Evolutionary conservation across 2,797 vertebrate species (phyloP).

Genomic region (Cuculus canorus): DNA sequence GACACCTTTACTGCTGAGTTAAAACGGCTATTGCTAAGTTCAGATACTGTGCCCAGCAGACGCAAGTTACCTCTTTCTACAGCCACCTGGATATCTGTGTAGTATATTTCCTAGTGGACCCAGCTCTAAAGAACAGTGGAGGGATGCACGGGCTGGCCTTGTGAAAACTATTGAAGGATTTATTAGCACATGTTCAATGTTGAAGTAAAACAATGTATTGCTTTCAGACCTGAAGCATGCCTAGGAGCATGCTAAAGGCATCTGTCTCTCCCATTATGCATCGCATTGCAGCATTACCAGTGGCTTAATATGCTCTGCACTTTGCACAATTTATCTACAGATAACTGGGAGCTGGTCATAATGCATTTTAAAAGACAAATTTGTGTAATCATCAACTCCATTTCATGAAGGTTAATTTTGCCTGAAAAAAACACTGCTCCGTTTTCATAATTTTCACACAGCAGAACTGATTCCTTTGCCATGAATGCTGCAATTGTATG

Average conservation of each 20-base stretch:
- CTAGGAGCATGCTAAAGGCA: background rate
- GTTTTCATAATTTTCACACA: background rate
- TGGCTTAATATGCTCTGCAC: background rate
- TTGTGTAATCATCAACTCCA: background rate
- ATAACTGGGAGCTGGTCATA: accelerated
- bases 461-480: constrained; percentile 12
- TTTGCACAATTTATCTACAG: background rate
- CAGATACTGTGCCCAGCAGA: background rate
- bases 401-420: background rate
- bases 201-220: background rate
- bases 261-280: background rate
- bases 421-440: background rate
- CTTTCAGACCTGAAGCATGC: background rate
- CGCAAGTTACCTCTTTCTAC: background rate
- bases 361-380: background rate
- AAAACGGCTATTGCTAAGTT: background rate
- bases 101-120: background rate
- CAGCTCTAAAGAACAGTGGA: background rate
- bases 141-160: accelerated
- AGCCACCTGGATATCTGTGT: background rate
- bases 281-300: background rate
- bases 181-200: accelerated
- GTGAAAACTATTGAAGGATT: background rate
- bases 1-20: background rate
- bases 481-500: constrained; percentile 44